phyloP scores from a whole-genome alignment of 2,888 invertebrate genomes.

The Melipona bicolor region DNA sequence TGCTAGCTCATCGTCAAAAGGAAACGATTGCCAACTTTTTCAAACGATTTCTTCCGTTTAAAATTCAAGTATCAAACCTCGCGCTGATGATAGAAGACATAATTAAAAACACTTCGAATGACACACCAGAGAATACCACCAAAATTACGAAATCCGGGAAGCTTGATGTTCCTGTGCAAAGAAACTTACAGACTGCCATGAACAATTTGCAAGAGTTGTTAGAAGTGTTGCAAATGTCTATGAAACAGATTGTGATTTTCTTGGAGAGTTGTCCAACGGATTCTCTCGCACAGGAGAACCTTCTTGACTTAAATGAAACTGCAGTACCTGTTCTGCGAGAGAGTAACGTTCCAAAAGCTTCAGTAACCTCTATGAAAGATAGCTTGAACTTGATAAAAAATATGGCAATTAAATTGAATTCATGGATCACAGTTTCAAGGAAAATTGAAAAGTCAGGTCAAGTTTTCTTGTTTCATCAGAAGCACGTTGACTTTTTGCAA shows the following conservation, averaged over 20 bases:
- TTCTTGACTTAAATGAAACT: constrained; percentile 69
- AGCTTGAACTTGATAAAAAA: constrained; percentile 61
- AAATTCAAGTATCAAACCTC: constrained; percentile 72
- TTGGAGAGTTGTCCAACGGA: constrained; percentile 87
- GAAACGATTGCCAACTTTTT: constrained; percentile 86
- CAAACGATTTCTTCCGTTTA: constrained; percentile 69
- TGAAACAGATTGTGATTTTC: constrained; percentile 89
- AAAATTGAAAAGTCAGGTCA: constrained; percentile 11
- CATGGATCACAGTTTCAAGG: constrained; percentile 19
- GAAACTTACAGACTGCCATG: constrained; percentile 82
- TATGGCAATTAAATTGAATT: constrained; percentile 24
- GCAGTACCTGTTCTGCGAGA: constrained; percentile 72
- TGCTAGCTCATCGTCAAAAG: constrained; percentile 89
- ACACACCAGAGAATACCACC: background rate
- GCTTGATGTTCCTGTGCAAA: constrained; percentile 75
- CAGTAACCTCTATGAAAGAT: constrained; percentile 68
- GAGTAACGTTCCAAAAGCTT: constrained; percentile 73
- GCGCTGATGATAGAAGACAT: constrained; percentile 1
- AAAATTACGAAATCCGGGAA: background rate
- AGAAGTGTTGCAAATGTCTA: constrained; percentile 85
- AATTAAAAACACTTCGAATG: background rate
- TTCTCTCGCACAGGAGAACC: constrained; percentile 70
- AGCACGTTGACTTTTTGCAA: constrained; percentile 68
- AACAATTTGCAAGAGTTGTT: constrained; percentile 85
- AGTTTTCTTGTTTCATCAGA: constrained; percentile 34